These are phyloP conservation scores for Tiaroga cobitis DNA, from an alignment of 2,797 vertebrate species.

Conservation along the genomic window DNA sequence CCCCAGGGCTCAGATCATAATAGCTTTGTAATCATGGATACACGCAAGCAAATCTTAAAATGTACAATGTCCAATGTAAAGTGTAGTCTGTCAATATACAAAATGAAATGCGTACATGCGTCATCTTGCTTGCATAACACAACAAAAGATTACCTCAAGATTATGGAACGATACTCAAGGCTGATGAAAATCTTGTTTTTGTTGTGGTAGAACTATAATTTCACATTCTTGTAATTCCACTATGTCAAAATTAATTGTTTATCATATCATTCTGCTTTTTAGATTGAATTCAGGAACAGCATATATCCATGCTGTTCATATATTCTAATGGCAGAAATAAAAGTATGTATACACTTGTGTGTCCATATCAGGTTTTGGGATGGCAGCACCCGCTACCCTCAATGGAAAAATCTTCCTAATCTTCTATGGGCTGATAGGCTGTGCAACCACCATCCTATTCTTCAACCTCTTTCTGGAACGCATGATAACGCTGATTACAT, in stretches of 20 bases:
- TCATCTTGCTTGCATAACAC: neutral
- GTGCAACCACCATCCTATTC: slow-evolving; percentile 70
- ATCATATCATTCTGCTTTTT: neutral
- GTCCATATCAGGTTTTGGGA: slow-evolving; percentile 68
- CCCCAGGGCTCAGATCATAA: neutral
- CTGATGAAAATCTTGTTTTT: neutral
- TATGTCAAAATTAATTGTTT: neutral
- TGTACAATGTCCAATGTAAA: neutral
- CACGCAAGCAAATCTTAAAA: neutral
- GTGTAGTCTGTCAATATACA: neutral
- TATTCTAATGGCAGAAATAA: neutral
- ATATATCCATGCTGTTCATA: too few species aligned
- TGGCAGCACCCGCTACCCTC: slow-evolving; percentile 67
- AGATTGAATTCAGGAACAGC: neutral
- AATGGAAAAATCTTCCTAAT: slow-evolving; percentile 71
- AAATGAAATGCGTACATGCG: slow-evolving; percentile 1
- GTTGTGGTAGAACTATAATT: neutral
- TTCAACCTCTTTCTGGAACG: slow-evolving; percentile 75
- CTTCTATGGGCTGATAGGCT: slow-evolving; percentile 74
- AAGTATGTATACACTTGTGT: neutral
- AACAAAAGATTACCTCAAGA: neutral
- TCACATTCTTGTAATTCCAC: neutral
- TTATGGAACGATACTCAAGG: neutral
- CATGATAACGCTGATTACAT: slow-evolving; percentile 63
- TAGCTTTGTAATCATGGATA: slow-evolving; percentile 10